Base-by-base conservation (phyloP, 2,113 vertebrate species). In the Ophthalmolycus amberensis region DNA sequence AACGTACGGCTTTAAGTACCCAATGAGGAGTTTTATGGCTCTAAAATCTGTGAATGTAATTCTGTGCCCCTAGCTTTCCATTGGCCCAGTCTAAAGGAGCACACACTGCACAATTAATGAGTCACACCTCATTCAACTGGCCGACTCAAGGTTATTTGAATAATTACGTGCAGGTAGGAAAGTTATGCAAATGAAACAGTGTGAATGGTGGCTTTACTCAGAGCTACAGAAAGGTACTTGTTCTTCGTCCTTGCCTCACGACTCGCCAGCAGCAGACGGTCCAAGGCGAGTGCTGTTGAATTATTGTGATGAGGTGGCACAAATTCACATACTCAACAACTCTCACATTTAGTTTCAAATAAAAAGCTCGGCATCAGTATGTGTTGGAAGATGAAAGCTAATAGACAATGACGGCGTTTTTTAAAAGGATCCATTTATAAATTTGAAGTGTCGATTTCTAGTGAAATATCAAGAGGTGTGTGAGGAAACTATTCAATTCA, bases 111-210 rank as follows among this genome's bases (percentile, higher is more conserved):
- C 68, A 67, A 65, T 79, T 88, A 92, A 94, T 94, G 92, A 94
- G 92, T 91, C 84, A 89, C 87, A 83, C 89, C 89, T 90, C 88
- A 89, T 91, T 92, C 89, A 83, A 54, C 83, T 56, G 80, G 73
- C 81, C 58, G 77, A 70, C 80, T 93, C 89, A 93, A 92, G 92
- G 93, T 92, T 93, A 88, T 86, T 80, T 70, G 68, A 85, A 81
- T 91, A 92, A 94, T 94, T 92, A 92, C 52, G 56, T 40, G 79
- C 86, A 92, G 81, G 75, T 92, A 82, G 87, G 83, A 56, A 75
- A 75, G 79, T 91, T 92, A 91, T 91, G 85, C 80, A 86, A 90
- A 91, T 88, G 74, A 65, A 46, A 38, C 63, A 5, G 20, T 6
- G 60, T 9, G 70, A 86, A 66, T 34, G 63, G 46, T 27, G 75